Evolutionary conservation across 2,888 invertebrate species (phyloP).

Genomic region (Dugesia japonica): DNA sequence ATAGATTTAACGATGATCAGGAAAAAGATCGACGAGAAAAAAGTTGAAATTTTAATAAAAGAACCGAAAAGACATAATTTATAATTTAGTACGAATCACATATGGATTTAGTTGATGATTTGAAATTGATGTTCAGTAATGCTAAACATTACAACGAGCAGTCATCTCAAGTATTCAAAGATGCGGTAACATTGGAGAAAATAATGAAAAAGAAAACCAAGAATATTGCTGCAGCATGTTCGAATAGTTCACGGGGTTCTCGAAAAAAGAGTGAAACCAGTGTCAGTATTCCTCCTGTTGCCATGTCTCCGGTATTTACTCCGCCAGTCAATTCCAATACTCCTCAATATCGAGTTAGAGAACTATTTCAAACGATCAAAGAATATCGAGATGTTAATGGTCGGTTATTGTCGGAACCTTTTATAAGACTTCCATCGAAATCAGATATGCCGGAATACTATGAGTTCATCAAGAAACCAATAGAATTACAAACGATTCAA

Average conservation of each 20-base stretch:
- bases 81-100: constrained; percentile 52
- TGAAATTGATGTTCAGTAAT: constrained; percentile 81
- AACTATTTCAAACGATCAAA: constrained; percentile 69
- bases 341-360: constrained; percentile 52
- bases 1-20: constrained; percentile 87
- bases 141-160: constrained; percentile 92
- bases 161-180: constrained; percentile 80
- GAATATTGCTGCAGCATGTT: constrained; percentile 51
- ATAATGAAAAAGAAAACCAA: constrained; percentile 66
- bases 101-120: constrained; percentile 54
- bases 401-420: constrained; percentile 77
- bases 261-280: not conserved
- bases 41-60: no score
- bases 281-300: not conserved
- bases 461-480: constrained; percentile 76
- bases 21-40: constrained; percentile 64
- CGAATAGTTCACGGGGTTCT: constrained; percentile 14
- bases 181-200: constrained; percentile 71
- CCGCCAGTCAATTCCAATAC: constrained; percentile 9
- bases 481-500: constrained; percentile 79
- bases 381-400: constrained; percentile 68
- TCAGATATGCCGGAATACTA: constrained; percentile 85
- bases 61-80: not conserved
- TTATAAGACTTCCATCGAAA: constrained; percentile 73
- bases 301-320: not conserved